Percentiles rank a stretch among this genome's conserved stretches.
Conservation (phyloP, 2,797 vertebrate genomes). For the Micropoecilia bifurca region DNA sequence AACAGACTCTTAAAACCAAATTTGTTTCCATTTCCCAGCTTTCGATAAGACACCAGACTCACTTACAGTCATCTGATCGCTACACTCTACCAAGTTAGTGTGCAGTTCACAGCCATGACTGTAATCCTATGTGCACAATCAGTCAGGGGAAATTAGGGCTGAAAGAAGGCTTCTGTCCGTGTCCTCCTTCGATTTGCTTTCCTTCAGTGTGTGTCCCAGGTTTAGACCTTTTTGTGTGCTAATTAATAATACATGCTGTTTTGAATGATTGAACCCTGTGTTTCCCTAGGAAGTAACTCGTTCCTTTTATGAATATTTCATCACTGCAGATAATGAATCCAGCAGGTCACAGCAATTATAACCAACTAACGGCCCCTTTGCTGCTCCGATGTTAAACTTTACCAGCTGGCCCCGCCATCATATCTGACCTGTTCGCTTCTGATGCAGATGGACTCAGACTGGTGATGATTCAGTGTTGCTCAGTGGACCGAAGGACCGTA, state of each 20-base stretch:
- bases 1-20: constrained; percentile 55
- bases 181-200: constrained; percentile 23
- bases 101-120: constrained; percentile 26
- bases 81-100: constrained; percentile 33
- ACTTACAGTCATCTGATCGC: constrained; percentile 57
- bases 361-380: constrained; percentile 66
- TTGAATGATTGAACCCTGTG: constrained; percentile 63
- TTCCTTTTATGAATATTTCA: constrained; percentile 83
- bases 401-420: constrained; percentile 46
- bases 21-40: constrained; percentile 67
- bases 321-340: constrained; percentile 70
- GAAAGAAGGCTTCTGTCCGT: constrained; percentile 22
- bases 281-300: constrained; percentile 74
- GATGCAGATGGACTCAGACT: constrained; percentile 51
- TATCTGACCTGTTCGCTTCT: constrained; percentile 64
- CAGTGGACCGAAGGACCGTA: constrained; percentile 33
- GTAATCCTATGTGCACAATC: constrained; percentile 33
- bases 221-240: constrained; percentile 50
- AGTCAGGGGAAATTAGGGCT: constrained; percentile 9
- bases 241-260: constrained; percentile 76
- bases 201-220: constrained; percentile 11
- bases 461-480: constrained; percentile 45
- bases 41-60: constrained; percentile 63
- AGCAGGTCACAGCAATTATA: constrained; percentile 60
- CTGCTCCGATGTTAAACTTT: constrained; percentile 39